A percentile compares a stretch with the other conserved stretches of the same genome.
These are phyloP conservation scores for Andrena flavipes DNA, from an alignment of 2,888 invertebrate genomes.

Conservation along the genomic window DNA sequence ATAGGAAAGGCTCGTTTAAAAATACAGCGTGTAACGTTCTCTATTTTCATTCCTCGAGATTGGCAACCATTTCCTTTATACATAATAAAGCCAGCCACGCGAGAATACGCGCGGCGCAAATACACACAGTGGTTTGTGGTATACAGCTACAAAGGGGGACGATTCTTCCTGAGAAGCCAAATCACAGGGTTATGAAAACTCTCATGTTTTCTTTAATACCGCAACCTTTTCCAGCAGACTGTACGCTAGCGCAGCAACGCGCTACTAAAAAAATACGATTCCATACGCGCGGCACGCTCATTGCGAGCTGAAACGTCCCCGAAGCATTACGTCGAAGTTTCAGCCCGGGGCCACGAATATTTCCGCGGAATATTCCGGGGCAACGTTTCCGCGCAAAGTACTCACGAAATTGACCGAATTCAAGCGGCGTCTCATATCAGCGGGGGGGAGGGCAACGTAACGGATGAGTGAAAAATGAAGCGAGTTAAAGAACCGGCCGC, in stretches of 20 bases:
- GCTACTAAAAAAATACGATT: background rate
- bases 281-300: background rate
- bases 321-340: conserved; percentile 1
- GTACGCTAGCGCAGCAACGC: background rate
- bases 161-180: background rate
- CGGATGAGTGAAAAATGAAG: conserved; percentile 51
- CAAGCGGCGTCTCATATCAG: conserved; percentile 6
- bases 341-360: background rate
- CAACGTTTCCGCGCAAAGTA: background rate
- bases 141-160: background rate
- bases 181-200: no score
- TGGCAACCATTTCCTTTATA: conserved; percentile 15
- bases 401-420: conserved; percentile 16
- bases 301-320: background rate
- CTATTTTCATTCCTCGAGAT: conserved; percentile 32
- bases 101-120: no score
- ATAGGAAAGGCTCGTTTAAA: background rate
- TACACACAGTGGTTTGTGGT: background rate
- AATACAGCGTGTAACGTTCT: background rate
- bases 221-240: no score
- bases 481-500: conserved; percentile 28
- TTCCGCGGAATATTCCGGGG: conserved; percentile 1
- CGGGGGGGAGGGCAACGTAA: no score
- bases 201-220: no score
- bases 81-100: background rate